Base-by-base conservation (phyloP, 1,140 invertebrate species). In the Colletes latitarsis region DNA sequence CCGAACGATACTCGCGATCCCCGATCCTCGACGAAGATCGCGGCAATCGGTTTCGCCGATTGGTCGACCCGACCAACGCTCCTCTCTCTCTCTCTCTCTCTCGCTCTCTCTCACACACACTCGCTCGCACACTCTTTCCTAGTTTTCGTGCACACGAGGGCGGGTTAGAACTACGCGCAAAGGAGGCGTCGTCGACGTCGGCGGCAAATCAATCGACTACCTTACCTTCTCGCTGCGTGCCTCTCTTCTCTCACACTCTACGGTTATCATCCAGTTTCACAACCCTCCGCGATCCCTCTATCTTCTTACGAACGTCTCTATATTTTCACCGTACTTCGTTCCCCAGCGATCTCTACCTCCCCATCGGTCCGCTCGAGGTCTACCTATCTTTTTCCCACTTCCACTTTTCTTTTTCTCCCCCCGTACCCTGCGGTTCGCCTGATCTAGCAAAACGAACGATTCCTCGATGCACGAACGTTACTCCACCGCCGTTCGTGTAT, bases 181-280 rank as follows among this genome's bases (percentile, higher is more conserved):
- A 70, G 69, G 21, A 77, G 75, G 75, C 75, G 75, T 77, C 64
- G 75, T 77, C 75, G 49, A 75, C 66, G 30, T 69, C 68, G 68
- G 60, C 64, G 46, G 39, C 60, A 30, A 52, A 68, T 81, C 72
- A 68, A 81, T 68, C 72, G 72, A n/a, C 21, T 74, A 21, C 19
- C 74, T 70, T 77, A 79, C 80, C 58, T 77, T 63, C 58, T 67
- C 79, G 30, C 39, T 69, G 19, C 80, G 57, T 71, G 80, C 19
- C 60, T 14, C 63, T 77, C 64, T 69, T 69, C 66, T 49, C 67
- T 70, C 66, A 57, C 66, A 46, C 70, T 67, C 64, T 64, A 72
- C 69, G 49, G 41, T 79, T 58, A 64, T 64, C 66, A 70, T 66
- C 67, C 58, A 46, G 39, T 19, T 30, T 55, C 77, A n/a, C 49